Evolutionary conservation across 37 sponge, comb jelly and placozoan species (phyloP).

Genomic region (Amphimedon queenslandica): DNA sequence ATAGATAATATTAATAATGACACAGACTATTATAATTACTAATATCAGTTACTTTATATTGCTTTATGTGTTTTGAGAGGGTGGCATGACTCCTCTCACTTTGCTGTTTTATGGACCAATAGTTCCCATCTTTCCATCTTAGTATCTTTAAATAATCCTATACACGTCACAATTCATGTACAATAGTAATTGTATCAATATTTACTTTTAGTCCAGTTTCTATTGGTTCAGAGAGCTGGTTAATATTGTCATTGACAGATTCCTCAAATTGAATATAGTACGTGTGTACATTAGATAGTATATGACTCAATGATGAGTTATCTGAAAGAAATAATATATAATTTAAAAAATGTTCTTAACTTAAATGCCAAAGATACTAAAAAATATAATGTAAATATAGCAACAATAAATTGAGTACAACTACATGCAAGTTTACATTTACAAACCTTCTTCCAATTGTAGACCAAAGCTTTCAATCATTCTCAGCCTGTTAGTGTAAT

Average conservation of each 20-base stretch:
- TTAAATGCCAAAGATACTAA: too few species aligned
- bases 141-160: conserved; percentile 65
- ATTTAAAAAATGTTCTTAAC: too few species aligned
- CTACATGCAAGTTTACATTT: background rate
- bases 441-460: conserved; percentile 14
- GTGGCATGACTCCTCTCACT: conserved; percentile 68
- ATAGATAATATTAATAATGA: background rate
- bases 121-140: conserved; percentile 92
- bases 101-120: conserved; percentile 80
- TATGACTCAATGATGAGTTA: background rate
- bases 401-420: background rate
- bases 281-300: conserved; percentile 29
- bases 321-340: conserved; percentile 15
- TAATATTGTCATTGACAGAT: conserved; percentile 26
- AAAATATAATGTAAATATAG: background rate
- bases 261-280: conserved; percentile 72
- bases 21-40: too few species aligned
- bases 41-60: conserved; percentile 48
- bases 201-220: conserved; percentile 83
- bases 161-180: background rate
- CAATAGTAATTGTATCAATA: background rate
- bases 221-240: conserved; percentile 40
- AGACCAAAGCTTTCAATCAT: conserved; percentile 35
- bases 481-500: conserved; percentile 43
- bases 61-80: conserved; percentile 59